phyloP scores from a whole-genome alignment of 2,797 vertebrate genomes.

The Helarctos malayanus region DNA sequence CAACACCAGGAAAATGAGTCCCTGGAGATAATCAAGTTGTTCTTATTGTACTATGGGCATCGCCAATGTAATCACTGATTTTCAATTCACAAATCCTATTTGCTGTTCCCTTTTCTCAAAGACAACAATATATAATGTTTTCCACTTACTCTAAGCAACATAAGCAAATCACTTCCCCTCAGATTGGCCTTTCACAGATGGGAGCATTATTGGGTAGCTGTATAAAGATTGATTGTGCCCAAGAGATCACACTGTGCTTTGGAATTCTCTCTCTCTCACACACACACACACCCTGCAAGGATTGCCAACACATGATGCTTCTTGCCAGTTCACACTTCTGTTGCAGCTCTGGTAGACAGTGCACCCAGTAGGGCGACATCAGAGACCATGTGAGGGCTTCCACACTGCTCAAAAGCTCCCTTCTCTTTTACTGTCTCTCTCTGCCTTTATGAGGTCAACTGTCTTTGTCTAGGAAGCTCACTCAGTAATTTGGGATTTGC shows the following conservation, averaged over 20 bases:
- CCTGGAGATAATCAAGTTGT: neutral
- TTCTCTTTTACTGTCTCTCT: neutral
- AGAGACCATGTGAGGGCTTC: fast-evolving
- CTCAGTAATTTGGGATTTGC: neutral
- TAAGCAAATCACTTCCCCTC: conserved; percentile 73
- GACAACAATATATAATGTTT: conserved; percentile 60
- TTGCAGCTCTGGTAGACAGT: neutral
- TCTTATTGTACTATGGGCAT: neutral
- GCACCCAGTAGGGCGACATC: fast-evolving
- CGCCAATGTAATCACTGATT: neutral
- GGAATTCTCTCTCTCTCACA: neutral
- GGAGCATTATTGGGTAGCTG: conserved; percentile 72
- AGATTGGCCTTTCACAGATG: conserved; percentile 78
- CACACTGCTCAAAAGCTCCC: neutral
- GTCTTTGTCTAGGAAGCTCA: neutral
- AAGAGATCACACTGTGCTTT: conserved; percentile 72
- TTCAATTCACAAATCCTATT: conserved; percentile 57
- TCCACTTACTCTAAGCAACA: conserved; percentile 46
- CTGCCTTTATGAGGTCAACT: neutral
- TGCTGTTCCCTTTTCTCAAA: conserved; percentile 69
- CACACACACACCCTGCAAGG: conserved; percentile 44
- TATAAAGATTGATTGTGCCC: conserved; percentile 45
- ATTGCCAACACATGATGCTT: neutral
- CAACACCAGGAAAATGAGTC: neutral
- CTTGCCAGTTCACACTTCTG: conserved; percentile 33